A percentile compares a stretch with the other conserved stretches of the same genome.
phyloP scores from a whole-genome alignment of 2,113 vertebrate genomes.

The Poicephalus gulielmi region DNA sequence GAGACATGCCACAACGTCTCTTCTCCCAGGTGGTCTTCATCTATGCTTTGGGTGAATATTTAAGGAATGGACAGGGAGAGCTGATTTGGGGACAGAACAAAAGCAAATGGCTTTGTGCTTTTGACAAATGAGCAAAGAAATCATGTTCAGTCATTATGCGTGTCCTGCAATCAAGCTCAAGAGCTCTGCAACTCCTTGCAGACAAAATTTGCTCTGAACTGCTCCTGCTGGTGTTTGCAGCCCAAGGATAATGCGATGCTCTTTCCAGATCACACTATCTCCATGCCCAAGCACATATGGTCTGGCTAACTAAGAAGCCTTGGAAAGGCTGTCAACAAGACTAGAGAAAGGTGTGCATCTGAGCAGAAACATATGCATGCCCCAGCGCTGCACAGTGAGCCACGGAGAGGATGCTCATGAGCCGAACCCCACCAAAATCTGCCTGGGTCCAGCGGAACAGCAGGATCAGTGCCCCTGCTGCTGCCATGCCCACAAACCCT shows the following conservation, averaged over 20 bases:
- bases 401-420: background rate
- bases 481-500: background rate
- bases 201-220: background rate
- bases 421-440: slow-evolving; percentile 6
- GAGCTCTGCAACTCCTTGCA: background rate
- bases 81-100: background rate
- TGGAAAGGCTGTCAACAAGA: slow-evolving; percentile 58
- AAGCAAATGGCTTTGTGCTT: background rate
- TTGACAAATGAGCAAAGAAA: background rate
- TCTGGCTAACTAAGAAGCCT: slow-evolving; percentile 55
- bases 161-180: background rate
- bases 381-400: background rate
- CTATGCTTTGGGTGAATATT: background rate
- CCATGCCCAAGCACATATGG: slow-evolving; percentile 57
- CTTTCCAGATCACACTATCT: slow-evolving; percentile 47
- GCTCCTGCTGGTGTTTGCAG: slow-evolving; percentile 42
- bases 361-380: slow-evolving; percentile 30
- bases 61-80: background rate
- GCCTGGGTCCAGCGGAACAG: background rate
- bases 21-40: background rate
- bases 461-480: background rate
- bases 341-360: slow-evolving; percentile 56
- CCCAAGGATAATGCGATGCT: slow-evolving; percentile 30
- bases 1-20: fast-evolving
- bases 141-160: fast-evolving